phyloP scores from a whole-genome alignment of 2,797 vertebrate genomes.

The Poecile montanus region DNA sequence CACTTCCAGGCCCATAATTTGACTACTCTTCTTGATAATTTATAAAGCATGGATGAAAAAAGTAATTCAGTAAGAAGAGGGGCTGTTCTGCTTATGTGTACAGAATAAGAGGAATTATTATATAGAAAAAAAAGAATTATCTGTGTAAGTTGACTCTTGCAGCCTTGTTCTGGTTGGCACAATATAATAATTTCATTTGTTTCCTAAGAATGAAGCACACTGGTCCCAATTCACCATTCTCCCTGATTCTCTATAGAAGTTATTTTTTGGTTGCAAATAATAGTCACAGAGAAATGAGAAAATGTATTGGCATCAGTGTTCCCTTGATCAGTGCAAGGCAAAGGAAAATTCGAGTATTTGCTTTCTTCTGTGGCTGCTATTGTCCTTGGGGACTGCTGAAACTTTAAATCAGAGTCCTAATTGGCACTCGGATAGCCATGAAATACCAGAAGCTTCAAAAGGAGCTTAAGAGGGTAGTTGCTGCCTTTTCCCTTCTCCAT shows the following conservation, averaged over 20 bases:
- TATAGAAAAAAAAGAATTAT: background rate
- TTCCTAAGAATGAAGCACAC: background rate
- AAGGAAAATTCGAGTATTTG: slow-evolving; percentile 22
- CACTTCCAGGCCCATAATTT: background rate
- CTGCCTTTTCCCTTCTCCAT: slow-evolving; percentile 11
- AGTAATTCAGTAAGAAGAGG: background rate
- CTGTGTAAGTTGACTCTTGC: background rate
- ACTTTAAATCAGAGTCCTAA: slow-evolving; percentile 50
- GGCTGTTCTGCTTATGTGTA: background rate
- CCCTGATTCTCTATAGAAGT: background rate
- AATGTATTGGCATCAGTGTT: background rate
- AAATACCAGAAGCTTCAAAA: slow-evolving; percentile 57
- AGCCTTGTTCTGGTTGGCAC: background rate
- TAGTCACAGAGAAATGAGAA: background rate
- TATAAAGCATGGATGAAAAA: background rate
- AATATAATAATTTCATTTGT: background rate
- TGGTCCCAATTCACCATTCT: background rate
- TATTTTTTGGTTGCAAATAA: background rate
- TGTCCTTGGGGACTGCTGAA: slow-evolving; percentile 42
- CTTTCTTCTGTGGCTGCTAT: slow-evolving; percentile 12
- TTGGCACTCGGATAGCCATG: slow-evolving; percentile 17
- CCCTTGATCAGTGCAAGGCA: slow-evolving; percentile 12
- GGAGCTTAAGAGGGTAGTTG: slow-evolving; percentile 36
- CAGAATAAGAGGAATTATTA: background rate
- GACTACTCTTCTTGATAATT: background rate